A percentile compares a stretch with the other conserved stretches of the same genome.
phyloP scores from a whole-genome alignment of 2,113 vertebrate genomes.

The Actenoides hombroni region DNA sequence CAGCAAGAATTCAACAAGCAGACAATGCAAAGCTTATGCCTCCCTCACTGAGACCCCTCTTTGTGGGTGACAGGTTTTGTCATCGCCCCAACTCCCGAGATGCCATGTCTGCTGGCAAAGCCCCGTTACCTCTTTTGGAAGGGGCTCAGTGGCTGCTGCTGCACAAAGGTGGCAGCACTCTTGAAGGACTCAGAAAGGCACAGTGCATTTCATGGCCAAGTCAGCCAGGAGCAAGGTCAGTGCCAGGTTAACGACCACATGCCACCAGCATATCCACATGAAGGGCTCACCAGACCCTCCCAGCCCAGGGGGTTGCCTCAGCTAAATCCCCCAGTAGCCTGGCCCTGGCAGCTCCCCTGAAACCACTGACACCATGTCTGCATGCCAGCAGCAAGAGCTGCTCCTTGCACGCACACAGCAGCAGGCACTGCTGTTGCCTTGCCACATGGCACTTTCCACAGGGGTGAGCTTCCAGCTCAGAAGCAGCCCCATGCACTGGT shows the following conservation, averaged over 20 bases:
- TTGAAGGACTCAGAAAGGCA: background rate
- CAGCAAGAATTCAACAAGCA: background rate
- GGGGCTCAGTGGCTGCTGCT: background rate
- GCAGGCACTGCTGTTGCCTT: fast-evolving
- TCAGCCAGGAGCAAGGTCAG: background rate
- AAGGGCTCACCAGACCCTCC: background rate
- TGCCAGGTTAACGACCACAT: background rate
- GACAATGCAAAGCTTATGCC: background rate
- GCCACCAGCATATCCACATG: background rate
- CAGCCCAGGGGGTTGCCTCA: background rate
- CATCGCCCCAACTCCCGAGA: background rate
- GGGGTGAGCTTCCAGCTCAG: background rate
- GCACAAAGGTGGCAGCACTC: no score
- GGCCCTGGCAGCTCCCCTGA: background rate
- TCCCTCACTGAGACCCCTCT: fast-evolving
- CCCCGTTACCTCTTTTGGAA: background rate
- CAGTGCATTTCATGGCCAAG: fast-evolving
- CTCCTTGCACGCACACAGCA: fast-evolving
- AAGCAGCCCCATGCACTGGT: fast-evolving
- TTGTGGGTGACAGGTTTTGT: fast-evolving
- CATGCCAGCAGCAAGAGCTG: background rate
- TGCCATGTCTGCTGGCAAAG: background rate
- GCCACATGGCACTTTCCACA: fast-evolving
- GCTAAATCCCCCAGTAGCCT: background rate
- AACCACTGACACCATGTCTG: background rate